phyloP scores from a whole-genome alignment of 2,113 vertebrate species.

The Laterallus jamaicensis region DNA sequence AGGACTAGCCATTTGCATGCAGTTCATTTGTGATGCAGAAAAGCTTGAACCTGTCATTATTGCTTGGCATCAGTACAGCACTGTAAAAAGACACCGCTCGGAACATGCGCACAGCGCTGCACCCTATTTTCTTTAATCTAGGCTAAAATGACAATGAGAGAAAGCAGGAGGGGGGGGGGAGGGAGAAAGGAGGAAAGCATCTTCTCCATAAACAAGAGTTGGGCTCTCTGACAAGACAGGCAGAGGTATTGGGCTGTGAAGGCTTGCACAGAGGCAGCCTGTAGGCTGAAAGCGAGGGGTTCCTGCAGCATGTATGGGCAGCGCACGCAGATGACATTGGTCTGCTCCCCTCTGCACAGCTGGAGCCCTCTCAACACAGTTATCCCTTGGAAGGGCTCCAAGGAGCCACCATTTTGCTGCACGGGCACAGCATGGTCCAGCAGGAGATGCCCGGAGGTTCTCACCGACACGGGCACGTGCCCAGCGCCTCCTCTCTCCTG shows the following conservation, averaged over 20 bases:
- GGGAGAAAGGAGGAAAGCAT: not conserved
- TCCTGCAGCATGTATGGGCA: fast-evolving
- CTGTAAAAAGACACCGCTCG: conserved; percentile 47
- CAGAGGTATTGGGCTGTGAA: not conserved
- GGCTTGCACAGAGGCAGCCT: fast-evolving
- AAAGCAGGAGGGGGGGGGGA: not conserved
- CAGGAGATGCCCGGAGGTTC: not conserved
- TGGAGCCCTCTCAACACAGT: not conserved
- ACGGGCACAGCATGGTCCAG: not conserved
- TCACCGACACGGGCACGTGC: not conserved
- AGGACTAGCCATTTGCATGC: conserved; percentile 78
- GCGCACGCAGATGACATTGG: not conserved
- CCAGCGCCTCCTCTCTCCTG: not conserved
- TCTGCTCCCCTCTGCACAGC: not conserved
- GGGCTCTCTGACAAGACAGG: not conserved
- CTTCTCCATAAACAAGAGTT: not conserved
- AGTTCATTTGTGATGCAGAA: conserved; percentile 74
- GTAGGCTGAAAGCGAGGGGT: fast-evolving
- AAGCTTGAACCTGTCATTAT: conserved; percentile 80
- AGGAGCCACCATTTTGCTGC: conserved; percentile 35
- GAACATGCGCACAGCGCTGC: conserved; percentile 56
- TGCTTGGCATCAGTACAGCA: conserved; percentile 70
- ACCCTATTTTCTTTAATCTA: conserved; percentile 55
- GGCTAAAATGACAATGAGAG: conserved; percentile 59
- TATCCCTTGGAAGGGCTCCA: not conserved